Conservation (phyloP, 2,797 vertebrate species). For the Sphenopsis melanotis region DNA sequence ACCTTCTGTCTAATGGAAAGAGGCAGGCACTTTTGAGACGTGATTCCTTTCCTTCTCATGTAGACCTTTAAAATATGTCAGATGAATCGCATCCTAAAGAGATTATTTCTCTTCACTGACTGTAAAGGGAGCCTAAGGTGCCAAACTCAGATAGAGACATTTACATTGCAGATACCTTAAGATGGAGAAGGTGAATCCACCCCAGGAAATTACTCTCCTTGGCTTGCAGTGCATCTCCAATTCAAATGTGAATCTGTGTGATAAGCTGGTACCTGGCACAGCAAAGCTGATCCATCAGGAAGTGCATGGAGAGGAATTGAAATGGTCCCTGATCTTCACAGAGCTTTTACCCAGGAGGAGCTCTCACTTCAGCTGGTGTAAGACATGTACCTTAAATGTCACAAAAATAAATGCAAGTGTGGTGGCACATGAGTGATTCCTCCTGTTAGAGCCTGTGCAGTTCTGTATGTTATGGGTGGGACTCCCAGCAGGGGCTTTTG, state of each 20-base stretch:
- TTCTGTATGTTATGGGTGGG: not conserved
- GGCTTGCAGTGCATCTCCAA: not conserved
- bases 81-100: not conserved
- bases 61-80: not conserved
- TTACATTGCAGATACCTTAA: not conserved
- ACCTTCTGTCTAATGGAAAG: not conserved
- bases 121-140: constrained; percentile 22
- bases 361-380: not conserved
- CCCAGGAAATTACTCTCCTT: not conserved
- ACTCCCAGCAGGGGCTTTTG: not conserved
- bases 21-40: not conserved
- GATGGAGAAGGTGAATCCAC: not conserved
- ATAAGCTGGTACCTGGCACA: not conserved
- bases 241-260: not conserved
- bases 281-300: not conserved
- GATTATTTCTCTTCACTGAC: not conserved
- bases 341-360: not conserved
- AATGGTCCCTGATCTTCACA: not conserved
- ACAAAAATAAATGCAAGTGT: not conserved
- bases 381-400: not conserved
- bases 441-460: not conserved
- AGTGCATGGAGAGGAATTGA: not conserved
- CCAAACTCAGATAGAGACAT: constrained; percentile 4
- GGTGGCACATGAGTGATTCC: not conserved
- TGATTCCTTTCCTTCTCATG: not conserved